Percentiles rank a stretch among this genome's conserved stretches.
These are phyloP conservation scores for Drosophila kikkawai DNA, from an alignment of 1,140 invertebrate genomes.

Conservation along the genomic window DNA sequence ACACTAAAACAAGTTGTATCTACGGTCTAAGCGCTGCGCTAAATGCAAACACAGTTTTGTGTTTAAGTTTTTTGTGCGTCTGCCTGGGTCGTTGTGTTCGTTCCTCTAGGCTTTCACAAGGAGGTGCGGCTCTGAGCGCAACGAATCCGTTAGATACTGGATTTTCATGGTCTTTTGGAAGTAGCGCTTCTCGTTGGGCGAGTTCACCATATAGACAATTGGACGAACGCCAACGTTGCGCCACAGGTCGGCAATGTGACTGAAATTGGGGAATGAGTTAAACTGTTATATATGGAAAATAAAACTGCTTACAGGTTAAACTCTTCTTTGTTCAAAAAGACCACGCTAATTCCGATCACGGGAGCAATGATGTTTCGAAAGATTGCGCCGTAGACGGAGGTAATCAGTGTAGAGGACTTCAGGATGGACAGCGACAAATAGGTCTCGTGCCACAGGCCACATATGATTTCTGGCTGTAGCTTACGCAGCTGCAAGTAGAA, in stretches of 20 bases:
- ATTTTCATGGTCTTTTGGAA: slow-evolving; percentile 84
- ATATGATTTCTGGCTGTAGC: slow-evolving; percentile 75
- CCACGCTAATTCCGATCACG: slow-evolving; percentile 83
- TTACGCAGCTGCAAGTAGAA: slow-evolving; percentile 71
- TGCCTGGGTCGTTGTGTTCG: slow-evolving; percentile 3
- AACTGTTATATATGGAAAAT: not conserved
- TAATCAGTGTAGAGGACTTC: slow-evolving; percentile 78
- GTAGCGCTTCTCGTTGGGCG: slow-evolving; percentile 85
- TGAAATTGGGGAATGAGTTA: slow-evolving; percentile 21
- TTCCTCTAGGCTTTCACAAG: slow-evolving; percentile 72
- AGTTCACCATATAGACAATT: slow-evolving; percentile 84
- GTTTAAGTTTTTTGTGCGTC: slow-evolving; percentile 38
- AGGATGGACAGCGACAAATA: slow-evolving; percentile 70
- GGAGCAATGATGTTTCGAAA: slow-evolving; percentile 84
- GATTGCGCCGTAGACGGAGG: slow-evolving; percentile 82
- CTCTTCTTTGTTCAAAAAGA: slow-evolving; percentile 83
- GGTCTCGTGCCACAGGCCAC: slow-evolving; percentile 83
- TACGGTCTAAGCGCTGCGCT: slow-evolving; percentile 44
- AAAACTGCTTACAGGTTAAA: slow-evolving; percentile 75
- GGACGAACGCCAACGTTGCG: slow-evolving; percentile 82
- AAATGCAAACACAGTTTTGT: slow-evolving; percentile 69
- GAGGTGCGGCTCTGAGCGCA: slow-evolving; percentile 83
- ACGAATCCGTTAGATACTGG: slow-evolving; percentile 83
- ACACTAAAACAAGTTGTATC: slow-evolving; percentile 30
- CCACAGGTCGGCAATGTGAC: slow-evolving; percentile 83